Percentiles rank a stretch among this genome's conserved stretches.
Evolutionary conservation across 2,113 vertebrate species (phyloP).

Genomic region (Sminthopsis crassicaudata): DNA sequence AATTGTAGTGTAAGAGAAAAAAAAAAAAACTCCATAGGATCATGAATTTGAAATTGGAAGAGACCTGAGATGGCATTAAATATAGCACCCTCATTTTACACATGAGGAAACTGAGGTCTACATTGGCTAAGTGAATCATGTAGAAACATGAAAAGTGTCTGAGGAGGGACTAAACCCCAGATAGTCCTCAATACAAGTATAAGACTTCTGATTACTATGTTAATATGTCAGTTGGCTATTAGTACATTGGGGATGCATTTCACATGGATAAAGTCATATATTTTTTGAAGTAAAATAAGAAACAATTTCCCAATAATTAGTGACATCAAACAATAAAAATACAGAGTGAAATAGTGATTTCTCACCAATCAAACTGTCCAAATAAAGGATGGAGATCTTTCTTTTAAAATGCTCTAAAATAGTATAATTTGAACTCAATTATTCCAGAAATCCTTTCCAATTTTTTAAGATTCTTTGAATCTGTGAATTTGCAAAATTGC

Average conservation of each 20-base stretch:
- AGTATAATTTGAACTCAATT: not conserved
- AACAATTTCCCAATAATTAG: conserved; percentile 40
- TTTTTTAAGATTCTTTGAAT: not conserved
- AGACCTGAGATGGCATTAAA: not conserved
- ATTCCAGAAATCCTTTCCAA: not conserved
- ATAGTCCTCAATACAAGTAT: not conserved
- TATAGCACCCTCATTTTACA: not conserved
- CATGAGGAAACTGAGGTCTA: not conserved
- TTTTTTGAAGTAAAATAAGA: not conserved
- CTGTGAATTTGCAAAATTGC: conserved; percentile 29
- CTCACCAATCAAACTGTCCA: not conserved
- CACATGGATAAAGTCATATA: not conserved
- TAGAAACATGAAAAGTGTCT: not conserved
- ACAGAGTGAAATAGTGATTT: not conserved
- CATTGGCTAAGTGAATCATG: not conserved
- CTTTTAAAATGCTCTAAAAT: not conserved
- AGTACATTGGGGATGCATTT: not conserved
- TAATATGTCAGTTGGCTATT: not conserved
- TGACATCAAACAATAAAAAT: not conserved
- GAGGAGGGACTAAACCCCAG: not conserved
- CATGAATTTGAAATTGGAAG: not conserved
- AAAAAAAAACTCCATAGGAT: not conserved
- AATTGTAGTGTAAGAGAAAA: not conserved
- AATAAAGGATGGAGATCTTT: not conserved
- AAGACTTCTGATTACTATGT: not conserved